phyloP scores from a whole-genome alignment of 2,888 invertebrate species.

The Argyresthia albistria region DNA sequence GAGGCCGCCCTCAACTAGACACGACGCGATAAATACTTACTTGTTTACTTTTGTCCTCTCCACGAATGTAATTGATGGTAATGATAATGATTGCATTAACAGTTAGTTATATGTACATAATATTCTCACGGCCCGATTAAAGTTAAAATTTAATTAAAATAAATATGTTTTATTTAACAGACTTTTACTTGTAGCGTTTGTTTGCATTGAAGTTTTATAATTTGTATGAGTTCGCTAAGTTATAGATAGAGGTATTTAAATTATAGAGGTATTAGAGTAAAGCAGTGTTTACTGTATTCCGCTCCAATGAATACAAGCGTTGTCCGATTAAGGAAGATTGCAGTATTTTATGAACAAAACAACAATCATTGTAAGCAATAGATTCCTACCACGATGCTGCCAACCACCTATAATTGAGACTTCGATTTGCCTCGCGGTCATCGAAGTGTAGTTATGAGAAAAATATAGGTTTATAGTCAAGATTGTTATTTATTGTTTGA shows the following conservation, averaged over 20 bases:
- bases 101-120: no score
- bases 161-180: no score
- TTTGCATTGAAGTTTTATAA: no score
- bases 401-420: neutral
- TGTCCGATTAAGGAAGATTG: neutral
- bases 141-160: no score
- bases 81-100: neutral
- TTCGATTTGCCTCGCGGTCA: neutral
- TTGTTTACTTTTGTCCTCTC: neutral
- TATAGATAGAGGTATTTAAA: no score
- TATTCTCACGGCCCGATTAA: no score
- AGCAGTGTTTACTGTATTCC: no score
- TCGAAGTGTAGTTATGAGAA: constrained; percentile 1
- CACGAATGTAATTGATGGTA: neutral
- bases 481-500: neutral
- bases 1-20: constrained; percentile 24
- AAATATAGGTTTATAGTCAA: neutral
- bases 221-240: no score
- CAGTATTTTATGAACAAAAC: neutral
- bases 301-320: no score
- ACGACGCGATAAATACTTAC: constrained; percentile 27
- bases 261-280: no score
- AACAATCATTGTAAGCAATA: constrained; percentile 1
- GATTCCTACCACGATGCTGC: neutral
- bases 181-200: no score